Conservation (phyloP, 2,797 vertebrate species). For the Xyrichtys novacula region DNA sequence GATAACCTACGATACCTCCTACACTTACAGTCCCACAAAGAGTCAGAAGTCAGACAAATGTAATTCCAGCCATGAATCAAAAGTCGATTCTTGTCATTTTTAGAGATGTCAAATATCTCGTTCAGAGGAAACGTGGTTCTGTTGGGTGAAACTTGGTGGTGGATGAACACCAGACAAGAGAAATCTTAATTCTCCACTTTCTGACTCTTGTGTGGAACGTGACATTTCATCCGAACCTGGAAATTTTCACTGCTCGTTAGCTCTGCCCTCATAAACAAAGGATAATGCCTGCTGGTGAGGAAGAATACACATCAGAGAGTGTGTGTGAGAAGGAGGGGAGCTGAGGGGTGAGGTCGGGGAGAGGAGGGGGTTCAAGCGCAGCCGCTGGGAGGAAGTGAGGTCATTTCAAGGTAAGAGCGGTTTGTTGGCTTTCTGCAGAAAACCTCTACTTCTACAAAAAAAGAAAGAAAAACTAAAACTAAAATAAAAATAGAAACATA, state of each 20-base stretch:
- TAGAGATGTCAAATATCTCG: too few relatives aligned
- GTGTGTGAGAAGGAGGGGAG: neutral
- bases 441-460: constrained; percentile 67
- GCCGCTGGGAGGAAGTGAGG: constrained; percentile 61
- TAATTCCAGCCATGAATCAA: neutral
- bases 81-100: neutral
- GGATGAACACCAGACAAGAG: neutral
- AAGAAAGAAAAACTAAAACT: constrained; percentile 25
- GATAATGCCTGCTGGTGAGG: constrained; percentile 47
- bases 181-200: constrained; percentile 17
- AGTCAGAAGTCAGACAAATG: constrained; percentile 4
- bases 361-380: constrained; percentile 53
- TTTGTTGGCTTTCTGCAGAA: constrained; percentile 45
- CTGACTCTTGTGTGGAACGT: constrained; percentile 2
- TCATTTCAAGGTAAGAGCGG: constrained; percentile 42
- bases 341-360: constrained; percentile 12
- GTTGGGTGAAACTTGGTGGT: neutral
- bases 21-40: constrained; percentile 14
- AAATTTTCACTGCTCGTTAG: too few relatives aligned
- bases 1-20: too few relatives aligned
- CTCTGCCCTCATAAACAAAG: constrained; percentile 42
- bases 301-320: constrained; percentile 43
- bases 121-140: neutral
- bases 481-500: constrained; percentile 74
- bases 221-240: constrained; percentile 4